Evolutionary conservation across 2,888 invertebrate species (phyloP).

Genomic region (Sacculina carcini): DNA sequence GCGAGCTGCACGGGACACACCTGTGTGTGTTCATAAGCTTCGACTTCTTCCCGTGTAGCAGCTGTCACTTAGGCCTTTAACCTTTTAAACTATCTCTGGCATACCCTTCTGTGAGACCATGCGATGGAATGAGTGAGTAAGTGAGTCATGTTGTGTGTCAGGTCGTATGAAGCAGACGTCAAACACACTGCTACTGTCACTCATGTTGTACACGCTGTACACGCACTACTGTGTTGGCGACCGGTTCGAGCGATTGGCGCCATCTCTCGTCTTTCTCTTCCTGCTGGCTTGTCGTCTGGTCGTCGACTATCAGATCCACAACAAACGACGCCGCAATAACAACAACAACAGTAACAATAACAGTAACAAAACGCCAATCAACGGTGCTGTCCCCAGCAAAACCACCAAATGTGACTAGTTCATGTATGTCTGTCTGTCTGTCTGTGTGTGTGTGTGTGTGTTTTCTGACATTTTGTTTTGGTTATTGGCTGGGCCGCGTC

Average conservation of each 20-base stretch:
- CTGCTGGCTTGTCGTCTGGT: slow-evolving; percentile 70
- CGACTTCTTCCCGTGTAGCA: no score
- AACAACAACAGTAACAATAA: slow-evolving; percentile 15
- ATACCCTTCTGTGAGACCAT: not conserved
- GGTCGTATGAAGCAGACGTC: slow-evolving; percentile 73
- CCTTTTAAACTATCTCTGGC: not conserved
- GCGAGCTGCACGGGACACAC: no score
- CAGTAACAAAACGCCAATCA: no score
- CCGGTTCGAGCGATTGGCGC: slow-evolving; percentile 68
- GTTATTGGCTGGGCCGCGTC: no score
- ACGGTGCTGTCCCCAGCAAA: no score
- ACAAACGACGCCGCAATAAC: no score
- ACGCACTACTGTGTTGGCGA: slow-evolving; percentile 79
- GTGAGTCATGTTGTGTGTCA: slow-evolving; percentile 23
- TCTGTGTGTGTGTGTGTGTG: no score
- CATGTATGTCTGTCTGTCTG: no score
- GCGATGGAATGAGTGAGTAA: not conserved
- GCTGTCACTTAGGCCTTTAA: no score
- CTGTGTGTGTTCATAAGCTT: no score
- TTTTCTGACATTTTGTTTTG: no score
- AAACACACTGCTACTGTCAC: slow-evolving; percentile 49
- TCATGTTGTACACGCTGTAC: slow-evolving; percentile 72
- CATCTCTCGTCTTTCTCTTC: slow-evolving; percentile 65
- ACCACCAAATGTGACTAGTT: no score
- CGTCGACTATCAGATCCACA: slow-evolving; percentile 40